phyloP scores from a whole-genome alignment of 2,888 invertebrate genomes.

The Drosophila trichaetosa region DNA sequence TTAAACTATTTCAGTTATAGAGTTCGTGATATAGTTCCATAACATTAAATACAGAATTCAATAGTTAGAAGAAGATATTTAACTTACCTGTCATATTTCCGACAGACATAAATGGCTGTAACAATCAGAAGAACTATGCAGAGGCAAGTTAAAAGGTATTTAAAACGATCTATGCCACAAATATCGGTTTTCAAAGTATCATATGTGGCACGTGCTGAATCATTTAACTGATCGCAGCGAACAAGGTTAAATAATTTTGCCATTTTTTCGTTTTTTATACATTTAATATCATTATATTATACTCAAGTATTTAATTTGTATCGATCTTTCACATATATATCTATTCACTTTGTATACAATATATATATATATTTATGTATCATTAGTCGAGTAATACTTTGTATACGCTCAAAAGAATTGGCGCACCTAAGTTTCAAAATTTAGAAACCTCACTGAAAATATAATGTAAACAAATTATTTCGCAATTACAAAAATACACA shows the following conservation, averaged over 20 bases:
- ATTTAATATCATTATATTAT: conserved; percentile 2
- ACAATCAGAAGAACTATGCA: conserved; percentile 56
- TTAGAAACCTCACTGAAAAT: conserved; percentile 49
- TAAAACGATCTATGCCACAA: conserved; percentile 69
- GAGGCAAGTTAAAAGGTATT: conserved; percentile 64
- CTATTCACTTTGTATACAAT: conserved; percentile 10
- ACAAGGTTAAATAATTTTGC: conserved; percentile 55
- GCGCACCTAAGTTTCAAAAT: conserved; percentile 37
- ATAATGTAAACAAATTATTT: conserved; percentile 72
- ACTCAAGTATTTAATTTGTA: conserved; percentile 1
- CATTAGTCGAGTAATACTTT: background rate
- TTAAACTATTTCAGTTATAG: background rate
- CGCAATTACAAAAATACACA: conserved; percentile 52
- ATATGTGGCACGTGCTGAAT: conserved; percentile 50
- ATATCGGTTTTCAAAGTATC: conserved; percentile 75
- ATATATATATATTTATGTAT: background rate
- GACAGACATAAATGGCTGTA: conserved; percentile 60
- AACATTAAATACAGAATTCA: background rate
- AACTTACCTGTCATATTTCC: conserved; percentile 70
- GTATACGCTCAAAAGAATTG: conserved; percentile 29
- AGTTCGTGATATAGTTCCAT: background rate
- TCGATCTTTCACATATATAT: background rate
- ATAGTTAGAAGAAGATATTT: background rate
- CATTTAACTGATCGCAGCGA: conserved; percentile 68
- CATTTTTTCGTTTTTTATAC: conserved; percentile 47